A percentile compares a stretch with the other conserved stretches of the same genome.
phyloP scores from a whole-genome alignment of 2,113 vertebrate species.

The Callipepla squamata region DNA sequence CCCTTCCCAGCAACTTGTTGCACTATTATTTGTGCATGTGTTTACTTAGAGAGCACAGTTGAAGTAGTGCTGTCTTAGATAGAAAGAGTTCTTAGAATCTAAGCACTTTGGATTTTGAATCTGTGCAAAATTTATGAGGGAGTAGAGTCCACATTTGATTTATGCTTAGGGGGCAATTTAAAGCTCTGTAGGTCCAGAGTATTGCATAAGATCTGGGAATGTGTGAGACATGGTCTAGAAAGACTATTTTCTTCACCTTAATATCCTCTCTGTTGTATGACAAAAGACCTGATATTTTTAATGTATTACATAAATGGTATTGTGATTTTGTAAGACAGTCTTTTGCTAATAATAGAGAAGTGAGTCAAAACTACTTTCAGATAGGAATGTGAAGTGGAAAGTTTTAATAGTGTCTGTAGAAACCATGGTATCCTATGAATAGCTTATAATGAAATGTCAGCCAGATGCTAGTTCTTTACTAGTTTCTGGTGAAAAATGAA shows the following conservation, averaged over 20 bases:
- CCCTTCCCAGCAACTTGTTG: not conserved
- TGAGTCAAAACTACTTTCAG: conserved; percentile 7
- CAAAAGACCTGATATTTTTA: not conserved
- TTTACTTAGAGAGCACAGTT: not conserved
- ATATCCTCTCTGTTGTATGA: not conserved
- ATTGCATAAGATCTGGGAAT: not conserved
- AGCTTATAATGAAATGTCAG: not conserved
- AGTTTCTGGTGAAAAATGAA: not conserved
- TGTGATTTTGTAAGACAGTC: not conserved
- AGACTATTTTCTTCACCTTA: not conserved
- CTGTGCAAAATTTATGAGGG: not conserved
- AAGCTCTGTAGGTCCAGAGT: not conserved
- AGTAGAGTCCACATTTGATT: not conserved
- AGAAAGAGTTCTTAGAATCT: not conserved
- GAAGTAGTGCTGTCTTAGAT: not conserved
- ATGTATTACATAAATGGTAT: not conserved
- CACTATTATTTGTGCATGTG: not conserved
- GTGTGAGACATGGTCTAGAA: not conserved
- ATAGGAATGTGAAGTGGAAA: not conserved
- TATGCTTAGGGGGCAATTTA: not conserved
- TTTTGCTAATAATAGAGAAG: not conserved
- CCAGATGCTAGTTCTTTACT: not conserved
- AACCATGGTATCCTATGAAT: not conserved
- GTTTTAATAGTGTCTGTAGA: not conserved
- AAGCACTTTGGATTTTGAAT: not conserved